Evolutionary conservation across 2,797 vertebrate species (phyloP).

Genomic region (Champsocephalus esox): DNA sequence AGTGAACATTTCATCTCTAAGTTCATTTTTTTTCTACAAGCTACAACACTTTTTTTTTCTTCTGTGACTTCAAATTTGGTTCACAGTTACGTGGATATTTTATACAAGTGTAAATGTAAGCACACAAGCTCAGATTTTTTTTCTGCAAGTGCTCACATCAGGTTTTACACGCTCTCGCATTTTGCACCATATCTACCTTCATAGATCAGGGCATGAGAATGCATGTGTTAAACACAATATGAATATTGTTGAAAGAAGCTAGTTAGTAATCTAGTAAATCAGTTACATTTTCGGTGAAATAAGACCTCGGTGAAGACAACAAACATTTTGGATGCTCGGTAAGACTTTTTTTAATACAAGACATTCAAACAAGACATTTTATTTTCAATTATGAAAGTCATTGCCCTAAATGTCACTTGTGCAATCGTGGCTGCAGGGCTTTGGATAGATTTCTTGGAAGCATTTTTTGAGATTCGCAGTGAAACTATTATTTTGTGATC

Average conservation of each 20-base stretch:
- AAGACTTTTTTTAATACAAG: not conserved
- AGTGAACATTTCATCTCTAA: no score
- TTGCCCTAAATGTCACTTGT: conserved; percentile 41
- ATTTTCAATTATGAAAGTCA: conserved; percentile 29
- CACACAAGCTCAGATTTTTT: no score
- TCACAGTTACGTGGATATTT: no score
- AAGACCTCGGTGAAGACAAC: not conserved
- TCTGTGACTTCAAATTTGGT: no score
- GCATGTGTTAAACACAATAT: not conserved
- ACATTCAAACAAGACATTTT: conserved; percentile 34
- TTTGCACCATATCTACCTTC: no score
- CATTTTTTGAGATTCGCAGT: conserved; percentile 31
- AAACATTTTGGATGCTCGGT: not conserved
- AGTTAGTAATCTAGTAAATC: not conserved
- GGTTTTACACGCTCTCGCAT: no score
- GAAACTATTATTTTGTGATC: conserved; percentile 33
- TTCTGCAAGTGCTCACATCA: no score
- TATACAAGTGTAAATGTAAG: no score
- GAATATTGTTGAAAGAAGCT: not conserved
- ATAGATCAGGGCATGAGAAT: no score
- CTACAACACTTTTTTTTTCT: no score
- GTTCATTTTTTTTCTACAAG: no score
- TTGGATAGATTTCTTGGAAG: conserved; percentile 26
- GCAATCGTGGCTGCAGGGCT: conserved; percentile 17
- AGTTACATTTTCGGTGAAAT: not conserved